These are phyloP conservation scores for Drosophila grimshawi DNA, from an alignment of 1,140 invertebrate species.

Conservation along the genomic window DNA sequence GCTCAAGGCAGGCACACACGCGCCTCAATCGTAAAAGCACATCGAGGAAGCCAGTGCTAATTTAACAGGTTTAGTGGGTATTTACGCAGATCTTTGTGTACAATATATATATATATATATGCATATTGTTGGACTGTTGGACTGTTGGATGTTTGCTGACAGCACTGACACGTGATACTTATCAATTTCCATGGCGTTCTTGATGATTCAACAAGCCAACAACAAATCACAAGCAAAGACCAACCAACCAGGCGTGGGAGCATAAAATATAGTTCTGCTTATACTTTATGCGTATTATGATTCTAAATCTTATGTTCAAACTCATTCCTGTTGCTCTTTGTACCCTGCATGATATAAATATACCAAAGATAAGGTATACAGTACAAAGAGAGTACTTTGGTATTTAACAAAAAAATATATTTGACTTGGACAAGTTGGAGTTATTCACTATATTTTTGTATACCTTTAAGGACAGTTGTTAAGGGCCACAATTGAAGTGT, in stretches of 20 bases:
- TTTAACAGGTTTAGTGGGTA: slow-evolving; percentile 37
- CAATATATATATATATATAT: too few species aligned
- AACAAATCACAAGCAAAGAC: slow-evolving; percentile 7
- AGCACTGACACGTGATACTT: slow-evolving; percentile 21
- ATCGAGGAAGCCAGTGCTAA: slow-evolving; percentile 40
- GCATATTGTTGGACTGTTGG: not conserved
- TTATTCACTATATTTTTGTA: too few species aligned
- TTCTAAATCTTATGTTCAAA: not conserved
- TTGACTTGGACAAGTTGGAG: too few species aligned
- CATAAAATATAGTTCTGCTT: slow-evolving; percentile 15
- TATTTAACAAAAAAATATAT: too few species aligned
- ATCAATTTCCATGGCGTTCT: slow-evolving; percentile 17
- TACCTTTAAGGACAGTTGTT: not conserved
- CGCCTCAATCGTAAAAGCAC: slow-evolving; percentile 61
- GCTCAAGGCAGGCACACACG: slow-evolving; percentile 42
- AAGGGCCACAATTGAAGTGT: not conserved
- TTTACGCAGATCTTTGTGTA: not conserved
- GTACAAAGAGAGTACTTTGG: not conserved
- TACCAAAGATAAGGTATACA: too few species aligned
- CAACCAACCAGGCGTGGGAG: slow-evolving; percentile 5
- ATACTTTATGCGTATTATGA: not conserved
- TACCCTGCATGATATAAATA: not conserved
- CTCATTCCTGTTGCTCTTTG: slow-evolving; percentile 58
- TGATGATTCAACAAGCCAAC: slow-evolving; percentile 15
- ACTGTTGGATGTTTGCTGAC: not conserved